Base-by-base conservation (phyloP, 2,113 vertebrate species). In the Rynchops niger region DNA sequence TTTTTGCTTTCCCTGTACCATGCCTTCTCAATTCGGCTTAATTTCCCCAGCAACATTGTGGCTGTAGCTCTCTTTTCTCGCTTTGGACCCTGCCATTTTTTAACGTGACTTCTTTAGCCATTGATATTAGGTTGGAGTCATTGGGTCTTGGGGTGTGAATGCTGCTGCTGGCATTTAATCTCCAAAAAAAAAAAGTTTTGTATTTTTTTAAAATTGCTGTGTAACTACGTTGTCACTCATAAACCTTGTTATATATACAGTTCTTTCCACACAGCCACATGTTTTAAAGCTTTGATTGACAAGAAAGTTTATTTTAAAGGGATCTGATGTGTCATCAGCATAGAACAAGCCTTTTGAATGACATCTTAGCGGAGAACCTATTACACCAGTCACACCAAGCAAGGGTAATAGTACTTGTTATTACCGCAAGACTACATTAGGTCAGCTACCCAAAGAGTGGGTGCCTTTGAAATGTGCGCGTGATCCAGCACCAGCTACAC, bases 261-360 rank as follows among this genome's bases (percentile, higher is more conserved):
- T 29, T 94, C 29, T 83, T 70, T 84, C 86, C 82, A 72, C 71
- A 59, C 67, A 84, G 88, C 47, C 32, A 34, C 74, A 63, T 53
- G n/a, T 76, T 93, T 77, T 65, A 93, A 84, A 93, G 29, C 11
- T 95, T 97, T 98, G 86, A 96, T 79, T 96, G 94, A 94, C 82
- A 94, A 93, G 95, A 88, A 94, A 88, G 56, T 93, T 98, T 96
- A 86, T 88, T 95, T 70, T 86, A 94, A 96, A 96, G 16, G 65
- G 30, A 82, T 90, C 43, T 82, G 53, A 89, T 88, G 87, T 90
- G 55, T 79, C 76, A 73, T 96, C n/a, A 40, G 34, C 32, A 53
- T 88, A 94, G 92, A 97, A 92, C 53, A 91, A 96, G 49, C 10
- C 17, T 95, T 97, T 77, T 87, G 55, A 93, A 61, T 79, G 74